A percentile compares a stretch with the other conserved stretches of the same genome.
Conservation (phyloP, 2,888 invertebrate genomes). For the Lordiphosa fenestrarum region DNA sequence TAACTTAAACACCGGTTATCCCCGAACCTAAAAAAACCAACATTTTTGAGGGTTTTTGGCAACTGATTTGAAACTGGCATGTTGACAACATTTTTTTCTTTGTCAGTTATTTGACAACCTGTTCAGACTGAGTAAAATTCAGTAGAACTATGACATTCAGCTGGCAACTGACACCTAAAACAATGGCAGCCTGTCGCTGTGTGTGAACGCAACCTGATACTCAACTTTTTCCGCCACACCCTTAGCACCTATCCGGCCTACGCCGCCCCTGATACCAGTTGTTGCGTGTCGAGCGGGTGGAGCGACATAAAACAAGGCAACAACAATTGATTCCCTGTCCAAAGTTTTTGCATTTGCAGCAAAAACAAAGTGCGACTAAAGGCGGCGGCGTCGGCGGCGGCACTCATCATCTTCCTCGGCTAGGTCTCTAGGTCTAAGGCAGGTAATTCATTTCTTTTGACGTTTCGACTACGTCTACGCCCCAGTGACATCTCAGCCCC, state of each 20-base stretch:
- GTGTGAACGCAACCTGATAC: no score
- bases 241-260: neutral
- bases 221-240: no score
- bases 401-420: constrained; percentile 16
- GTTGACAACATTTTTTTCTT: no score
- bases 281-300: constrained; percentile 66
- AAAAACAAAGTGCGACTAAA: constrained; percentile 41
- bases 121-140: no score
- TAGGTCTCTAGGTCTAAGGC: constrained; percentile 1
- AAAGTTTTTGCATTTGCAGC: constrained; percentile 72
- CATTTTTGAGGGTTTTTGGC: no score
- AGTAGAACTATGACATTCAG: no score
- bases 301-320: constrained; percentile 71
- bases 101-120: no score
- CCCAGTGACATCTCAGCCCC: constrained; percentile 14
- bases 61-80: no score
- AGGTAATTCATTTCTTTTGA: constrained; percentile 66
- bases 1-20: no score
- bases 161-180: no score
- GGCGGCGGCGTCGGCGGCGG: constrained; percentile 38
- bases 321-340: constrained; percentile 78
- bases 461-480: constrained; percentile 51
- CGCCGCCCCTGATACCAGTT: constrained; percentile 32
- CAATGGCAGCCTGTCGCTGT: no score
- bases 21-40: no score